Base-by-base conservation (phyloP, 2,888 invertebrate species). In the Torymus tubicola region DNA sequence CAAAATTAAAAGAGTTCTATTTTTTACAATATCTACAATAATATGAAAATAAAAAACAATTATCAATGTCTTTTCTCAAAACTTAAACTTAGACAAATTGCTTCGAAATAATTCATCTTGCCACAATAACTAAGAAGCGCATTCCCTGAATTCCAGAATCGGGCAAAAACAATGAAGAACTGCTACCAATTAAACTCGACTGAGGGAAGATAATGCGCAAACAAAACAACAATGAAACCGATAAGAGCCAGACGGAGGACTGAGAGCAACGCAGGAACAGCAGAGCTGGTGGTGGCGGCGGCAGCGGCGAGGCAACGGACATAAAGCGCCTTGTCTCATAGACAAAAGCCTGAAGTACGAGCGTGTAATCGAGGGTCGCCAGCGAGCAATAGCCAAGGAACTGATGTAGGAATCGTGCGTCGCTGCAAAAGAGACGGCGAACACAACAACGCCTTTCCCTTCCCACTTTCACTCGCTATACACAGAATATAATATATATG, bases 271-370 rank as follows among this genome's bases (percentile, higher is more conserved):
- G 42, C 8, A 42, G 42, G 42, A 8, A 8, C 8, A 42, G 42
- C 42, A 1, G 42, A 0, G 42, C 42, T 42, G 42, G 42, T 42
- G 42, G 42, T 42, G 42, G 42, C 42, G 42, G 42, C 8, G 42
- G 42, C 42, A 42, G 42, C 42, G 42, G 42, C 8, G 42, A 42
- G 42, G 42, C 42, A 42, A 42, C 42, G 42, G 8, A 42, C 42
- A 42, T 42, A 42, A 42, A 42, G 42, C 42, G 42, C 42, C 68
- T 60, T 75, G 53, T 73, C 50, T 21, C 31, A 31, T 21, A 70
- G 70, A 77, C 70, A 78, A 78, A 70, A 65, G 57, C 65, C 42
- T 53, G 55, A 64, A 71, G 71, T 71, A 64, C 53, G 60, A 72
- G 78, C 31, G 60, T 65, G 70, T 64, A 70, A 57, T 70, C 69